Evolutionary conservation across 37 sponge, comb jelly and placozoan genomes (phyloP).

Genomic region (Halichondria panicea): DNA sequence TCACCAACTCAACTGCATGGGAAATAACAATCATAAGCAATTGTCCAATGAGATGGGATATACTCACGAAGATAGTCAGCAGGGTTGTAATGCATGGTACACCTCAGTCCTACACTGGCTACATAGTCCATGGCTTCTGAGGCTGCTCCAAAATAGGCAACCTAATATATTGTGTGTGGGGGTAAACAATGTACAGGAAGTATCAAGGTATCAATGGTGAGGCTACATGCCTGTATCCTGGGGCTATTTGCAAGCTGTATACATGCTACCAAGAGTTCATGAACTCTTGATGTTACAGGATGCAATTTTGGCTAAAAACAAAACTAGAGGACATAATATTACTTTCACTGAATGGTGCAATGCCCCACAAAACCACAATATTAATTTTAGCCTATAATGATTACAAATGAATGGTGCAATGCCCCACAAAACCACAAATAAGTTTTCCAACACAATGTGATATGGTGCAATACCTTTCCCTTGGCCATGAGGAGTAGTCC

Average conservation of each 20-base stretch:
- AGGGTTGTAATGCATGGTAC: constrained; percentile 81
- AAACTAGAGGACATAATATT: too few relatives aligned
- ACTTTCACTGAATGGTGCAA: too few relatives aligned
- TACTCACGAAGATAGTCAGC: constrained; percentile 78
- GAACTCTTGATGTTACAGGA: too few relatives aligned
- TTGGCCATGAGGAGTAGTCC: constrained; percentile 67
- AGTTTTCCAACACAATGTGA: not conserved
- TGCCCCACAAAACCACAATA: not conserved
- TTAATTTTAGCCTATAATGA: too few relatives aligned
- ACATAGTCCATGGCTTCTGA: constrained; percentile 51
- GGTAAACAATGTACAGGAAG: too few relatives aligned
- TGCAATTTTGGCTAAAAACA: too few relatives aligned
- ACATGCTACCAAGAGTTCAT: too few relatives aligned
- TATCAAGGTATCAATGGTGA: too few relatives aligned
- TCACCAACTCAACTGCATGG: constrained; percentile 69
- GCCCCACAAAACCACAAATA: not conserved
- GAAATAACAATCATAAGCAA: not conserved
- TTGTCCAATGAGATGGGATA: not conserved
- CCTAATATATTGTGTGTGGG: too few relatives aligned
- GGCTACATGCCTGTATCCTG: too few relatives aligned
- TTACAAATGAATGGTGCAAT: too few relatives aligned
- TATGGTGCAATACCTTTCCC: constrained; percentile 43
- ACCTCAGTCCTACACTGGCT: constrained; percentile 51
- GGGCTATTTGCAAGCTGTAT: too few relatives aligned
- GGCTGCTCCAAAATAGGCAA: constrained; percentile 78